phyloP scores from a whole-genome alignment of 2,888 invertebrate genomes.

The Mythimna vitellina region DNA sequence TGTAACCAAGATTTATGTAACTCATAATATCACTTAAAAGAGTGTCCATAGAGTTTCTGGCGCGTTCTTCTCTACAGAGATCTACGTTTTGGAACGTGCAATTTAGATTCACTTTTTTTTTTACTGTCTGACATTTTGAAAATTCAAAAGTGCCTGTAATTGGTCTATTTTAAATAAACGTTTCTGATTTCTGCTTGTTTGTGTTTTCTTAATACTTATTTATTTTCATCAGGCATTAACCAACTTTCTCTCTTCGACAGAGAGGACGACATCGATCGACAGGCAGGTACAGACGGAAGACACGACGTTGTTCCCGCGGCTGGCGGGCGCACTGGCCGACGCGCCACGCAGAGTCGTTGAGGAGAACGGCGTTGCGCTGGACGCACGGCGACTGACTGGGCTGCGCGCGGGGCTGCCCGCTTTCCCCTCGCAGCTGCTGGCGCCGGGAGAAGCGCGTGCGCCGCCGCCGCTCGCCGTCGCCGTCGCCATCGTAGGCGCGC shows the following conservation, averaged over 20 bases:
- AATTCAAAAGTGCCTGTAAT: no score
- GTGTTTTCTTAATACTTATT: no score
- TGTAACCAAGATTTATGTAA: no score
- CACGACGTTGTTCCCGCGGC: conserved; percentile 62
- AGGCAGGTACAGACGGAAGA: conserved; percentile 84
- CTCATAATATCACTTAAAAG: no score
- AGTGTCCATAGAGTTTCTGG: no score
- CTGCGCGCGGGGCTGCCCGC: conserved; percentile 65
- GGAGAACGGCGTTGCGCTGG: conserved; percentile 67
- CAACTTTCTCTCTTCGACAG: conserved; percentile 61
- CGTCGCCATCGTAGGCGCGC: conserved; percentile 68
- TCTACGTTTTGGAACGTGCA: no score
- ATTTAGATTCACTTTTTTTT: no score
- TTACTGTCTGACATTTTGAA: no score
- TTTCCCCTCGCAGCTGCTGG: conserved; percentile 36
- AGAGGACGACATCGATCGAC: conserved; percentile 76
- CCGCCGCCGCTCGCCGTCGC: conserved; percentile 66
- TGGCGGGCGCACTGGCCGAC: not conserved
- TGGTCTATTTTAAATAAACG: no score
- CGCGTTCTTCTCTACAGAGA: no score
- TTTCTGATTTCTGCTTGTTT: no score
- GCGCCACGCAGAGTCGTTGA: conserved; percentile 26
- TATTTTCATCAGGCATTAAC: no score
- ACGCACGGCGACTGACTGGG: conserved; percentile 69
- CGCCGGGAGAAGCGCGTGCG: conserved; percentile 24